Conservation (phyloP, 2,113 vertebrate species). For the Capricornis sumatraensis region DNA sequence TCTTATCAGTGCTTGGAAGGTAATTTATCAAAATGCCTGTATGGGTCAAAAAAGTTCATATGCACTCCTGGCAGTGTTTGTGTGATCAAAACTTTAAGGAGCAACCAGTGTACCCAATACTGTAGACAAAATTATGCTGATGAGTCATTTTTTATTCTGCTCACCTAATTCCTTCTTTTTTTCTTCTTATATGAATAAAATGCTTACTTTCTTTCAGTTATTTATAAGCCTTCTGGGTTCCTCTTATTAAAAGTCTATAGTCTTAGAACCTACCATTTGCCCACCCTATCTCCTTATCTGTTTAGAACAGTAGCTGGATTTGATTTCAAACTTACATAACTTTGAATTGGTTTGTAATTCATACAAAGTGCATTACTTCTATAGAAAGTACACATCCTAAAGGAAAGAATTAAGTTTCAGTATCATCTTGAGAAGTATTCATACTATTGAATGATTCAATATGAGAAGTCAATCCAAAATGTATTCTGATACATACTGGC, state of each 20-base stretch:
- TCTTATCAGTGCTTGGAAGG: constrained; percentile 3
- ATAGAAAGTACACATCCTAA: background rate
- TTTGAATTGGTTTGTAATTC: background rate
- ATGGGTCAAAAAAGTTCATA: background rate
- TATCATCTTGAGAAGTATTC: background rate
- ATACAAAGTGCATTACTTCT: background rate
- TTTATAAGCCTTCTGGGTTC: background rate
- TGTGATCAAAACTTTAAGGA: constrained; percentile 25
- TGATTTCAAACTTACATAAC: background rate
- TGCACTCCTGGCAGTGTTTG: background rate
- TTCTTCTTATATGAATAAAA: background rate
- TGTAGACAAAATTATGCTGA: background rate
- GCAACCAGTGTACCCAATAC: background rate
- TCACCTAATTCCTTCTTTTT: background rate
- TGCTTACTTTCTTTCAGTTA: background rate
- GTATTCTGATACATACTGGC: background rate
- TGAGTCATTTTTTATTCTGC: background rate
- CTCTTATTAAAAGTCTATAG: background rate
- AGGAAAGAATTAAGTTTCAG: background rate
- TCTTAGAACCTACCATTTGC: background rate
- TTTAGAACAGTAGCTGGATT: constrained; percentile 31
- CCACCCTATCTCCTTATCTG: background rate
- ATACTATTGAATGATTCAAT: background rate
- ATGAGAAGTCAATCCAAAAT: background rate
- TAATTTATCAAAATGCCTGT: constrained; percentile 28